These are phyloP conservation scores for Micropoecilia bifurca DNA, from an alignment of 2,797 vertebrate genomes.

Conservation along the genomic window DNA sequence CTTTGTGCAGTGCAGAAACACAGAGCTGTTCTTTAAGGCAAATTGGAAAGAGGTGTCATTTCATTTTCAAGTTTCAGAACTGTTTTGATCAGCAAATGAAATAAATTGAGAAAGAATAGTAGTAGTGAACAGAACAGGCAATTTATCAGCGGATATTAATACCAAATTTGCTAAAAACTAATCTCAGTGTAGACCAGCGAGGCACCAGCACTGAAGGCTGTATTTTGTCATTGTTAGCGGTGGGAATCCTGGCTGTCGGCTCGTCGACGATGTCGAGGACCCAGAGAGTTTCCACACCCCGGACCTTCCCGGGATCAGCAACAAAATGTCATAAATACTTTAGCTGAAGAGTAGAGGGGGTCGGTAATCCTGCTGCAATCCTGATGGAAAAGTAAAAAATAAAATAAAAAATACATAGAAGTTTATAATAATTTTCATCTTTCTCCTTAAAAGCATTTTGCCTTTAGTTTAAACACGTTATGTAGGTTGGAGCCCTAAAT, in stretches of 20 bases:
- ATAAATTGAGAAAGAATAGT: not conserved
- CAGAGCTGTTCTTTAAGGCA: not conserved
- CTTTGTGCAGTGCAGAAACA: not conserved
- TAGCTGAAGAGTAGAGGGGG: conserved; percentile 9
- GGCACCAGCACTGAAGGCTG: conserved; percentile 12
- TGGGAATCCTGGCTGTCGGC: conserved; percentile 40
- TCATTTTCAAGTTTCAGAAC: not conserved
- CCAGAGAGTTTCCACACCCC: conserved; percentile 24
- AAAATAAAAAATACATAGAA: not conserved
- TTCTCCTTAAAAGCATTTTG: conserved; percentile 4
- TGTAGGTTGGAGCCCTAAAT: not conserved
- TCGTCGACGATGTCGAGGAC: not conserved
- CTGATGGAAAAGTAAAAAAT: not conserved
- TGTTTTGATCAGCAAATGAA: not conserved
- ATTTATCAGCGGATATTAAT: conserved; percentile 17
- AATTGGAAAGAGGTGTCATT: not conserved
- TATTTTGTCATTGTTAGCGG: conserved; percentile 49
- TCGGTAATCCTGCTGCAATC: not conserved
- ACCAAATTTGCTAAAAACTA: conserved; percentile 28
- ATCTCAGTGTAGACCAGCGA: conserved; percentile 9
- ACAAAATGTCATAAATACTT: conserved; percentile 16
- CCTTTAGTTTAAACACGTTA: not conserved
- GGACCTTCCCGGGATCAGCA: conserved; percentile 35
- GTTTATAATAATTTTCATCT: not conserved
- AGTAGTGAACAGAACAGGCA: conserved; percentile 15